Base-by-base conservation (phyloP, 2,888 invertebrate species). In the Pyrrhosoma nymphula region DNA sequence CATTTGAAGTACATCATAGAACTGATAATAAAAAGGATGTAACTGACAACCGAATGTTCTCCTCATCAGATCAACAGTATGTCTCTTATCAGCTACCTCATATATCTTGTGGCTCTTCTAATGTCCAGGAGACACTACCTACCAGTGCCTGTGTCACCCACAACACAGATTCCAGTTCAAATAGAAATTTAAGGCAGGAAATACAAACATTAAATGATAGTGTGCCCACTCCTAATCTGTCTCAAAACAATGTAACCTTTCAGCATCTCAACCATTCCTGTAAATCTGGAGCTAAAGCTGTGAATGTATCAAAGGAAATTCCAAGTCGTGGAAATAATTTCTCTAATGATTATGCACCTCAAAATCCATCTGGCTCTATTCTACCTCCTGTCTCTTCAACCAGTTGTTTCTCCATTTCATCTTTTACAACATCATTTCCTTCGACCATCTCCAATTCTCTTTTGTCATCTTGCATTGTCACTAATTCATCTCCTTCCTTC, bases 361-460 rank as follows among this genome's bases (percentile, higher is more conserved):
- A 47, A 47, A 93, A 93, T 75, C 39, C 93, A 26, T 18, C 69
- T n/a, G 47, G 6, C 47, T 23, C 93, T 47, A 39, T 93, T 75
- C 47, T 63, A 55, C 18, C 93, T n/a, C 93, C 63, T 26, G 75
- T 75, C 16, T 63, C 93, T 26, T 39, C 93, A 63, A 75, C 39
- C 16, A 93, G 69, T 69, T 93, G 93, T 75, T 93, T 93, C 69
- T 69, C 93, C n/a, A 69, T 93, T 3, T 93, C 93, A 39, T 93
- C 93, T 47, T 93, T 93, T 69, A 93, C 93, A 10, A n/a, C 93
- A 18, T 93, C 93, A 55, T 93, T n/a, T 75, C 93, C 63, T 47
- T 93, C 93, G 26, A 69, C 93, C 20, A n/a, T 47, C 35, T 69
- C 93, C 16, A 93, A 93, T 26, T 93, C 93, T 69, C 39, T 93